phyloP scores from a whole-genome alignment of 2,888 invertebrate genomes.

The Mesorhabditis spiculigera region DNA sequence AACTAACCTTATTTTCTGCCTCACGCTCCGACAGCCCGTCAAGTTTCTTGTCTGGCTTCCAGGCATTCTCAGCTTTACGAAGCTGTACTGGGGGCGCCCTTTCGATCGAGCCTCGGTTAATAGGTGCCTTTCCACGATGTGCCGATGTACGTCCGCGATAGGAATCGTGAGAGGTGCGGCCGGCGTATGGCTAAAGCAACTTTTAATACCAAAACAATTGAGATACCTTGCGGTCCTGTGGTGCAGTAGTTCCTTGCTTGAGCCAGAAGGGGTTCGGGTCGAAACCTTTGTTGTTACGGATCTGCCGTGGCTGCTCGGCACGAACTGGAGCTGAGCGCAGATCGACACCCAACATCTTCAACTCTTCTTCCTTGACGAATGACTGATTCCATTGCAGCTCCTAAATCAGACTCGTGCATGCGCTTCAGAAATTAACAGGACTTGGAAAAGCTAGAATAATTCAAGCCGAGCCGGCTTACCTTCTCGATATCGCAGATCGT shows the following conservation, averaged over 20 bases:
- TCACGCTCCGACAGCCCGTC: neutral
- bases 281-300: neutral
- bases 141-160: conserved; percentile 24
- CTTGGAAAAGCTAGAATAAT: conserved; percentile 6
- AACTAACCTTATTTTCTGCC: neutral
- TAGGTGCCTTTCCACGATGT: conserved; percentile 20
- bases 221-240: neutral
- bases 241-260: neutral
- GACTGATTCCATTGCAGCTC: neutral
- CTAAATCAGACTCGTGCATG: too few relatives aligned
- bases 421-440: neutral
- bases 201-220: neutral
- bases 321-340: conserved; percentile 7
- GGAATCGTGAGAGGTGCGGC: neutral
- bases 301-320: neutral
- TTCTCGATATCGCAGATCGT: conserved; percentile 32
- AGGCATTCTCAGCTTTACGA: conserved; percentile 36
- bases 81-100: conserved; percentile 19
- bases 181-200: neutral
- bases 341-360: neutral
- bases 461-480: conserved; percentile 8
- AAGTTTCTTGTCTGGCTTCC: conserved; percentile 37
- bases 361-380: neutral
- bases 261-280: conserved; percentile 6
- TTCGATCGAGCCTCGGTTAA: conserved; percentile 22